Evolutionary conservation across 2,888 invertebrate species (phyloP), one percentile per base, ranked within the genome.

Genomic region (Drosophila nr. fundita): DNA sequence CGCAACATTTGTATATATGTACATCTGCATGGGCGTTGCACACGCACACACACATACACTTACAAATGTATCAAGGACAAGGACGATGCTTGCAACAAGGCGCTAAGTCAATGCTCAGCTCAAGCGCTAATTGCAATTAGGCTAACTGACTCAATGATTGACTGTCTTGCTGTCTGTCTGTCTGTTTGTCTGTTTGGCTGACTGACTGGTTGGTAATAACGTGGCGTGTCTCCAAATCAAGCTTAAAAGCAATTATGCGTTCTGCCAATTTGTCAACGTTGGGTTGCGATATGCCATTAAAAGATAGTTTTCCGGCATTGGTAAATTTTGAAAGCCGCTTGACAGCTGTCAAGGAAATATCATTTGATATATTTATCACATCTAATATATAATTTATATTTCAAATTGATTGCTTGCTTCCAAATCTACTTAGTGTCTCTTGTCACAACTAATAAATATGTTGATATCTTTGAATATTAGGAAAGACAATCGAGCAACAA

Each of bases 231-330:
- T 70, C 53, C 50, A 68, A 82, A 73, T 76, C 72, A 70, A 82
- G 73, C 87, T 79, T 68, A 74, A 87, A 82, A 80, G 78, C 86
- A 88, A 84, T 84, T 88, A 85, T 80, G 88, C 80, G 80, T 76
- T 78, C 74, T 29, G 68, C 65, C 73, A 73, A 55, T 72, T 74
- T 78, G 75, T 62, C 72, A 78, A 81, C 66, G 63, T 18, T 55
- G 61, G 61, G 45, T 60, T 78, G 58, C 65, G 58, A 77, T 73
- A 59, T 73, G 68, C 58, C 69, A 54, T 74, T 36, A 66, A 66
- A 58, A 62, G 59, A 63, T 74, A 65, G 45, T 36, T 62, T 61
- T 60, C 59, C 48, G 42, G 38, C 74, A 74, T 74, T 75, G 61
- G 55, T 1, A 40, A 40, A 40, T 40, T 21, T 21, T 45, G 13